Evolutionary conservation across 2,797 vertebrate genomes (phyloP).

Genomic region (Lutjanus argentimaculatus): DNA sequence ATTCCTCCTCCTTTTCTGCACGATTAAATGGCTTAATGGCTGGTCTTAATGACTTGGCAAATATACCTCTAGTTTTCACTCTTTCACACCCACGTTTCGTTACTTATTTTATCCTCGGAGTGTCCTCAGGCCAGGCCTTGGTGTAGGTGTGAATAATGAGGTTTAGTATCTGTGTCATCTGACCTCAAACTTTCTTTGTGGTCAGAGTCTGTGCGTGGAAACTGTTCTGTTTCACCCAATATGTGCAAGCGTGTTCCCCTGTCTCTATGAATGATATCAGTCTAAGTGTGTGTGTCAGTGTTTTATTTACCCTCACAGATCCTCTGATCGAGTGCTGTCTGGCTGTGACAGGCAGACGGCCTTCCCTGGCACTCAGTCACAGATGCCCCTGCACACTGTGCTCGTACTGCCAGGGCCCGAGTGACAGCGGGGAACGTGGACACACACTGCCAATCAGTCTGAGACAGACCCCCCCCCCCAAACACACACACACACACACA

Average conservation of each 20-base stretch:
- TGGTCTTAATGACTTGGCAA: constrained; percentile 74
- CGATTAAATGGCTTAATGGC: constrained; percentile 76
- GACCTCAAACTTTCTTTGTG: constrained; percentile 43
- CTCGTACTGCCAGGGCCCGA: constrained; percentile 52
- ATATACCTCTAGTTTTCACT: constrained; percentile 66
- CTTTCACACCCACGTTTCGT: constrained; percentile 53
- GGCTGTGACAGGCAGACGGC: constrained; percentile 71
- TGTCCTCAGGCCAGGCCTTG: constrained; percentile 55
- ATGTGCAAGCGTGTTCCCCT: constrained; percentile 23
- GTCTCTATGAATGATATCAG: constrained; percentile 59
- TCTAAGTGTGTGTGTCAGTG: constrained; percentile 27
- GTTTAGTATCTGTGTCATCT: constrained; percentile 33
- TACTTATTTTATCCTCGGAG: constrained; percentile 53
- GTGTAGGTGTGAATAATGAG: constrained; percentile 59
- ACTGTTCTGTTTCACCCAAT: constrained; percentile 3
- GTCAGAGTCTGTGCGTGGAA: background rate
- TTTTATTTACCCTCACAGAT: constrained; percentile 74
- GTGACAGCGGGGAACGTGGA: constrained; percentile 36
- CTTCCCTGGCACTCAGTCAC: constrained; percentile 63
- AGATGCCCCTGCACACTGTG: constrained; percentile 64
- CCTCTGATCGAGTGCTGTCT: constrained; percentile 61
- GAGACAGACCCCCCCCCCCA: constrained; percentile 44
- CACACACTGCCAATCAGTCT: constrained; percentile 64
- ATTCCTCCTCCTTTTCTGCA: constrained; percentile 66
- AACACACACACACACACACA: constrained; percentile 14